Evolutionary conservation across 2,113 vertebrate species (phyloP), one percentile per base, ranked within the genome.

Genomic region (Halcyon senegalensis): DNA sequence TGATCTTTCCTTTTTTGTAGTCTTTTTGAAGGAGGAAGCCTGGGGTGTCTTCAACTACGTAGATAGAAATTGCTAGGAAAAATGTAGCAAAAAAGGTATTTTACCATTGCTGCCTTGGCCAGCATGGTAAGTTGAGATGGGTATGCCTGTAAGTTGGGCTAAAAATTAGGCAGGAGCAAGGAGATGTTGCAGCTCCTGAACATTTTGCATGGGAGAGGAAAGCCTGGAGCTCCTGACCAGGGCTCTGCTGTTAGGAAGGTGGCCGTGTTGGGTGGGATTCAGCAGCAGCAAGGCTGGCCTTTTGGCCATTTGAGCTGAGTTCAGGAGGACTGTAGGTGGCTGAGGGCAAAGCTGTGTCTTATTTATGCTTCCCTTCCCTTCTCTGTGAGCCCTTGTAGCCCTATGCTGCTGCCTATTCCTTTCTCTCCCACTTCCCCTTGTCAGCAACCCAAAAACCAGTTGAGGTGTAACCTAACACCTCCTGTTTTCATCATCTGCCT

Each of bases 251-350:
- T 8, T 18, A 23, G n/a, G 3, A 44, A 72, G 62, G 37, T 79
- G 37, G 11, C 11, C 11, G 13, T 72, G 68, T 2, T 0, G 0
- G 2, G 8, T 7, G 8, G 31, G 33, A 16, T 86, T 53, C 6
- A 12, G 18, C 51, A 82, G 70, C 44, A 92, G 62, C 62, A 62
- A 48, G 50, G 21, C 44, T 90, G 69, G 43, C 10, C n/a, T 73
- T 81, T 35, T 72, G 53, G 14, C 31, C 46, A 10, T 16, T 25
- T 66, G n/a, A 66, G 13, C 13, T 67, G 33, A 50, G 55, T 51
- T 46, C n/a, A 46, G 64, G 66, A 58, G 31, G 15, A 64, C 28
- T n/a, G 11, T 15, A 67, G 33, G 59, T 84, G 27, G 8, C 55
- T 82, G 74, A 82, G 17, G 13, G 33, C 19, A 75, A 75, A 48